A percentile compares a stretch with the other conserved stretches of the same genome.
These are phyloP conservation scores for Pseudococcus viburni DNA, from an alignment of 2,888 invertebrate genomes.

Conservation along the genomic window DNA sequence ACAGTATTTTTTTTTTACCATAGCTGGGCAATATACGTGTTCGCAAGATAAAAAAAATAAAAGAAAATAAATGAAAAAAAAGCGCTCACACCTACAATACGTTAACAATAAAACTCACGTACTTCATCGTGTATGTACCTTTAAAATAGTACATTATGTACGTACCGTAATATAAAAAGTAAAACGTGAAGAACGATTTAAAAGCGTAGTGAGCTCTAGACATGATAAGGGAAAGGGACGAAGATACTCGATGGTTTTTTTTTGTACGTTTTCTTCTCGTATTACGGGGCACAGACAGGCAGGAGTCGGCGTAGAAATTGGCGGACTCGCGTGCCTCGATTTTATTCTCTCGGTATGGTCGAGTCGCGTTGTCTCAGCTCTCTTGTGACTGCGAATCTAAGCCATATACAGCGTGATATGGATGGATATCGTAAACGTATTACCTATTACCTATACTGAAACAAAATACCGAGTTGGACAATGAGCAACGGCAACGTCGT, in stretches of 20 bases:
- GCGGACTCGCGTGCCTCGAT: not conserved
- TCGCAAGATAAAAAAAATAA: not conserved
- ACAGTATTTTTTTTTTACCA: not conserved
- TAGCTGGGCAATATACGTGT: not conserved
- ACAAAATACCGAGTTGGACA: not conserved
- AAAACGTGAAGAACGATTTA: slow-evolving; percentile 18
- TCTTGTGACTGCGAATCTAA: not conserved
- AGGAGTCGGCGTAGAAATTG: not conserved
- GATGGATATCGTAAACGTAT: not conserved
- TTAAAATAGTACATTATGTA: not conserved
- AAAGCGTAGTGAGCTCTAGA: not conserved
- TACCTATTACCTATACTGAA: not conserved
- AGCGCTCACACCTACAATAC: not conserved
- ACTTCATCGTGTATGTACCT: slow-evolving; percentile 1
- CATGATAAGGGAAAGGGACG: not conserved
- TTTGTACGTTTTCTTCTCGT: not conserved
- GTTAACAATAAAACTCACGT: not conserved
- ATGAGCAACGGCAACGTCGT: not conserved
- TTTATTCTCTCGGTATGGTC: not conserved
- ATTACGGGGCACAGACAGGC: not conserved
- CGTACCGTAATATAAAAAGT: not conserved
- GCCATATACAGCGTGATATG: not conserved
- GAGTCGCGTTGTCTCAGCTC: not conserved
- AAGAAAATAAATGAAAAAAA: not conserved
- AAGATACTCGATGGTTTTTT: not conserved